phyloP scores from a whole-genome alignment of 2,888 invertebrate genomes.

The Brachypalpus laphriformis region DNA sequence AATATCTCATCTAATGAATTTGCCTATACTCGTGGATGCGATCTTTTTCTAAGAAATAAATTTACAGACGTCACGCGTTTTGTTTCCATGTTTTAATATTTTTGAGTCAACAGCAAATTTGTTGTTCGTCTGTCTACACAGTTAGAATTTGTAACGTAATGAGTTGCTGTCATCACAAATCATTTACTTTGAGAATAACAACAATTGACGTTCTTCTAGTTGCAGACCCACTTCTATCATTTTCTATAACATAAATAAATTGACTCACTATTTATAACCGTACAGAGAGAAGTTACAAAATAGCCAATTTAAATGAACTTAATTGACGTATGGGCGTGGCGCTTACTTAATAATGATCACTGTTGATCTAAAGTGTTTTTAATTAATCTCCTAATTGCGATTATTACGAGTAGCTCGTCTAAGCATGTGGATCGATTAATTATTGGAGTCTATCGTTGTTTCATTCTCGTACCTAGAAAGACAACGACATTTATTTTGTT shows the following conservation, averaged over 20 bases:
- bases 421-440: not conserved
- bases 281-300: not conserved
- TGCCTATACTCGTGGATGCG: not conserved
- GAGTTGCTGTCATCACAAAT: constrained; percentile 13
- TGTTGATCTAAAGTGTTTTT: not conserved
- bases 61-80: constrained; percentile 6
- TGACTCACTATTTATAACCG: not conserved
- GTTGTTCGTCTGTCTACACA: not conserved
- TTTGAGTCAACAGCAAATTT: not conserved
- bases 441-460: too few relatives aligned
- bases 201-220: constrained; percentile 15
- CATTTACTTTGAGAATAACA: constrained; percentile 4
- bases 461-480: not conserved
- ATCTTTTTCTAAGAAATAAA: not conserved
- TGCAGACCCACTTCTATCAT: not conserved
- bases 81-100: constrained; percentile 6
- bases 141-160: not conserved
- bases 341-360: not conserved
- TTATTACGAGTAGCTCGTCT: not conserved
- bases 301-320: not conserved
- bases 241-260: not conserved
- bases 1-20: not conserved
- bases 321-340: constrained; percentile 3
- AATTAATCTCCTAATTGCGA: not conserved
- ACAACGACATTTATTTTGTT: not conserved